Evolutionary conservation across 2,797 vertebrate species (phyloP), one percentile per base, ranked within the genome.

Genomic region (Limosa lapponica): DNA sequence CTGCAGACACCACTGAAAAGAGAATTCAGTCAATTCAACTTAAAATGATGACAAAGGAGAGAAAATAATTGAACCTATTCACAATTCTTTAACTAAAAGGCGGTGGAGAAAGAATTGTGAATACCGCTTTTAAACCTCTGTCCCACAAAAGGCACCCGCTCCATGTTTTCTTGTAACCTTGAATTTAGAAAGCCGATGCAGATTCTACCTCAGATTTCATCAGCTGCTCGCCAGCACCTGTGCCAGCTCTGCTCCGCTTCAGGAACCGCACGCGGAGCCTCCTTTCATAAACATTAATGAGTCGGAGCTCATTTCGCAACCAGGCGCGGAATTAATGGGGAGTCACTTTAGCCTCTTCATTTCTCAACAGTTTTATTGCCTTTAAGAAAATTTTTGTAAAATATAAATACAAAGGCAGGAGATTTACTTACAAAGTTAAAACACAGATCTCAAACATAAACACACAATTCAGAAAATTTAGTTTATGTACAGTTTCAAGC

Each of bases 371-470:
- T 98, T 99, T 99, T 99, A 99, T 99, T 99, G 98, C 98, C 98
- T 99, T 99, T 99, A 99, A 99, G 99, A 99, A 99, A 99, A 99
- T 98, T 98, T 99, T 99, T 99, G 99, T 99, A 99, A 99, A 99
- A 99, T 99, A 99, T 99, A 99, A 99, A 99, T 99, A 99, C 99
- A 99, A 99, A 99, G 99, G 99, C 99, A 99, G 99, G 98, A 97
- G 98, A 99, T 99, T 99, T 99, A 99, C 99, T 99, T 99, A 99
- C 99, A 99, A 99, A 99, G 99, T 99, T 99, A 99, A 99, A 99
- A 99, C 99, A 99, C 98, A 98, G 98, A 98, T 99, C 98, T 98
- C 99, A 99, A 99, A 99, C 98, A 98, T 98, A 98, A 99, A 99
- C 99, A 99, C 99, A 99, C 98, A 98, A 98, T 98, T 99, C 98